Evolutionary conservation across 2,113 vertebrate genomes (phyloP).

Genomic region (Pituophis catenifer): DNA sequence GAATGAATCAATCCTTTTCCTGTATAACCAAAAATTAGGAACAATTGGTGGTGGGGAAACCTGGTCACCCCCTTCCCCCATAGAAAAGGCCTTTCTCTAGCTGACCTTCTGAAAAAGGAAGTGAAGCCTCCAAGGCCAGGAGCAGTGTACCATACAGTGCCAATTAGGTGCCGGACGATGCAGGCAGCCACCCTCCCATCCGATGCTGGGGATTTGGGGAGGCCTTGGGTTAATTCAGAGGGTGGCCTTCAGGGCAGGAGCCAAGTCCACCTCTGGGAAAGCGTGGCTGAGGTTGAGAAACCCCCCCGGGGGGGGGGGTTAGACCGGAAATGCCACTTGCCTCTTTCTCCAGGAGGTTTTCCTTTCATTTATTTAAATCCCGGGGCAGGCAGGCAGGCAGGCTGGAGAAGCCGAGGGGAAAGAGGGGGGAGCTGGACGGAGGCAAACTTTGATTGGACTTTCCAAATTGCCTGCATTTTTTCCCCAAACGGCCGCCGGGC

Average conservation of each 20-base stretch:
- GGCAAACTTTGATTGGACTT: background rate
- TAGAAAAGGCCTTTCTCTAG: background rate
- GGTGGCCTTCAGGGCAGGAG: too few relatives aligned
- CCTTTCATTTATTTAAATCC: background rate
- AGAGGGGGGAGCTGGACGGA: too few relatives aligned
- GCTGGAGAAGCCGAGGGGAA: too few relatives aligned
- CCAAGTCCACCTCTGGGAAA: background rate
- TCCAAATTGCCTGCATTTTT: background rate
- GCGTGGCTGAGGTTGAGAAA: background rate
- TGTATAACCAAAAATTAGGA: background rate
- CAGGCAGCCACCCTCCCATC: background rate
- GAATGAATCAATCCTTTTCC: background rate
- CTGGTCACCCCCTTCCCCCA: background rate
- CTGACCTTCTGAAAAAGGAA: background rate
- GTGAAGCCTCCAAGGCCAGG: background rate
- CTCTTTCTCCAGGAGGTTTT: accelerated
- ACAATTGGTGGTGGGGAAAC: background rate
- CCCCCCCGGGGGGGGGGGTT: too few relatives aligned
- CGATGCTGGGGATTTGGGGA: background rate
- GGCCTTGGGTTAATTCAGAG: too few relatives aligned
- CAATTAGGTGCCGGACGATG: background rate
- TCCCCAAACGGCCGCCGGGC: too few relatives aligned
- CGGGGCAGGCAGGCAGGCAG: background rate
- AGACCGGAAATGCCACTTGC: background rate
- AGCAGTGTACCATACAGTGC: background rate